Percentiles rank a stretch among this genome's conserved stretches.
Conservation (phyloP, 2,888 invertebrate species). For the Aphrophora alni region DNA sequence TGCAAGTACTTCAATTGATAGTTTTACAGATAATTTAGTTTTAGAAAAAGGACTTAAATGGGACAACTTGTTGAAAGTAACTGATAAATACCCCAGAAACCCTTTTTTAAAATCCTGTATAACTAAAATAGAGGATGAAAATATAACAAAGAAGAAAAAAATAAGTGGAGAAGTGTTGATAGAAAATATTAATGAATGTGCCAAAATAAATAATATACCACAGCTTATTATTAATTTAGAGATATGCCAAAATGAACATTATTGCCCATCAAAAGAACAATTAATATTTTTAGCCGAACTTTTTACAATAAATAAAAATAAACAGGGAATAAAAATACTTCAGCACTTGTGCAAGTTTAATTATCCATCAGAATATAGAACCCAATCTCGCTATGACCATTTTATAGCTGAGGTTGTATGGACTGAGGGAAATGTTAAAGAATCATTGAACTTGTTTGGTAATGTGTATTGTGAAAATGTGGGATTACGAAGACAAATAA, state of each 20-base stretch:
- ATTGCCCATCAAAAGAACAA: background rate
- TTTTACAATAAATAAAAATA: background rate
- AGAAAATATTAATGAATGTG: background rate
- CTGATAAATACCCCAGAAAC: background rate
- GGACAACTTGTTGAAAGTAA: background rate
- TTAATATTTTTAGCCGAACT: background rate
- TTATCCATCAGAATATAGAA: background rate
- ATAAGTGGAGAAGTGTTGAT: background rate
- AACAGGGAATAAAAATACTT: background rate
- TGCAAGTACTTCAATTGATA: background rate
- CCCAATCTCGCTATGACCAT: background rate
- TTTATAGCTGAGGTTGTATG: background rate
- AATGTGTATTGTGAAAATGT: background rate
- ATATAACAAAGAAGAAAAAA: background rate
- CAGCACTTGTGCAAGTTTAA: background rate
- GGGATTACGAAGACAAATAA: background rate
- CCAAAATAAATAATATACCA: background rate
- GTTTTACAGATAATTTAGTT: background rate
- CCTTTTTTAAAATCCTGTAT: background rate
- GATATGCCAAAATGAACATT: background rate
- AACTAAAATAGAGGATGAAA: background rate
- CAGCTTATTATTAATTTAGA: background rate
- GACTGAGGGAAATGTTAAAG: background rate
- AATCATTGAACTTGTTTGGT: background rate
- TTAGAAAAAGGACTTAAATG: background rate